Evolutionary conservation across 2,113 vertebrate genomes (phyloP).

Genomic region (Machaerirhynchus nigripectus): DNA sequence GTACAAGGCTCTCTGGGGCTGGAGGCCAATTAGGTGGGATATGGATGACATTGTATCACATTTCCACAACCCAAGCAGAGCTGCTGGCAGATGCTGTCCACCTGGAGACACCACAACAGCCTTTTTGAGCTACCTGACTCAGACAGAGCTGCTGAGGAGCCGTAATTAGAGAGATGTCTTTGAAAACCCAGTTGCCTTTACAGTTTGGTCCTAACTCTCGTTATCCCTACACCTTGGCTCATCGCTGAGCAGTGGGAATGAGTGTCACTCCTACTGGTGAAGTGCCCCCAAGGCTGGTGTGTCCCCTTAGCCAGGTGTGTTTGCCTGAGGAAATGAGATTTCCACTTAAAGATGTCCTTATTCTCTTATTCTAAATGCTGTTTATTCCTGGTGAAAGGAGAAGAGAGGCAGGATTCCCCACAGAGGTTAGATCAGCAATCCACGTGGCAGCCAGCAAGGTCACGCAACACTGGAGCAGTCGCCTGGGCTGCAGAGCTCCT

Average conservation of each 20-base stretch:
- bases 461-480: accelerated
- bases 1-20: not conserved
- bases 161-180: not conserved
- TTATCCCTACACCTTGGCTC: not conserved
- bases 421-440: not conserved
- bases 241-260: not conserved
- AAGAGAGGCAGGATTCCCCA: not conserved
- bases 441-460: accelerated
- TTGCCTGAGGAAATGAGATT: not conserved
- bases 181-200: not conserved
- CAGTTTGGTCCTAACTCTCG: not conserved
- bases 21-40: not conserved
- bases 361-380: not conserved
- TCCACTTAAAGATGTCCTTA: not conserved
- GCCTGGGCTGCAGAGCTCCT: not conserved
- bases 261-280: not conserved
- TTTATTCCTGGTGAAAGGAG: not conserved
- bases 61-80: not conserved
- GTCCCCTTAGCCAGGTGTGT: not conserved
- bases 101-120: not conserved
- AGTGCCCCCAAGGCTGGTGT: not conserved
- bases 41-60: not conserved
- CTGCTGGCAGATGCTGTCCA: not conserved
- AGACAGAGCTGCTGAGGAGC: not conserved
- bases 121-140: not conserved